Evolutionary conservation across 2,113 vertebrate genomes (phyloP).

Genomic region (Lipophrys pholis): DNA sequence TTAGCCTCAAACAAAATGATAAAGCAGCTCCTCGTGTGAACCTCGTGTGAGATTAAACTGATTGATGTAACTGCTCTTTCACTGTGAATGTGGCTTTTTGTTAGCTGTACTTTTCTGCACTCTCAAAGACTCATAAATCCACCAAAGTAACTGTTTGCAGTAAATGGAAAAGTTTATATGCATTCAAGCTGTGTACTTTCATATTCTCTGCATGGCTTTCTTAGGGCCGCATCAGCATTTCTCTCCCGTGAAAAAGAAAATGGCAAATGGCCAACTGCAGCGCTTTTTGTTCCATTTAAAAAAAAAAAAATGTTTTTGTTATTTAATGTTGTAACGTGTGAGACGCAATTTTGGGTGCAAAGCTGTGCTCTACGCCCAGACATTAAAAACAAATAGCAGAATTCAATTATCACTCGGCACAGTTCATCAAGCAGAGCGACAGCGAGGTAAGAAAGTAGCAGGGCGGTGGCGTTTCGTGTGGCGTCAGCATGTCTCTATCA

Average conservation of each 20-base stretch:
- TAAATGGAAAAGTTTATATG: constrained; percentile 33
- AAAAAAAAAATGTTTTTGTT: too few relatives aligned
- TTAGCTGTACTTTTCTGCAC: neutral
- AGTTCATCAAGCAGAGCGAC: constrained; percentile 47
- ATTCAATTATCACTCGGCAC: constrained; percentile 69
- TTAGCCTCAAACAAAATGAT: neutral
- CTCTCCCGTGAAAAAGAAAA: neutral
- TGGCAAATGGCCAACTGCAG: constrained; percentile 20
- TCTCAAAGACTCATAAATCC: constrained; percentile 6
- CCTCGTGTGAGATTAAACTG: neutral
- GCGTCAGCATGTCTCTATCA: constrained; percentile 82
- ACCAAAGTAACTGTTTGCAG: constrained; percentile 27
- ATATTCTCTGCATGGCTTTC: constrained; percentile 1
- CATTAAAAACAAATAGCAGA: constrained; percentile 60
- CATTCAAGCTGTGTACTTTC: constrained; percentile 7
- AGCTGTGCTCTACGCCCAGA: constrained; percentile 19
- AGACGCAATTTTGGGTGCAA: constrained; percentile 54
- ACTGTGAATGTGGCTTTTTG: neutral
- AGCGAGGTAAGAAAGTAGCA: constrained; percentile 52
- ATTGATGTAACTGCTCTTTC: neutral
- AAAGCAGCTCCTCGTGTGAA: neutral
- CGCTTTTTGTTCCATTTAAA: constrained; percentile 56
- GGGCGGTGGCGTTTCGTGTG: constrained; percentile 58
- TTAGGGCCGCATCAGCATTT: constrained; percentile 21
- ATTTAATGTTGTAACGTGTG: constrained; percentile 52